Percentiles rank a stretch among this genome's conserved stretches.
Conservation (phyloP, 2,797 vertebrate species). For the Manis crassicaudata region DNA sequence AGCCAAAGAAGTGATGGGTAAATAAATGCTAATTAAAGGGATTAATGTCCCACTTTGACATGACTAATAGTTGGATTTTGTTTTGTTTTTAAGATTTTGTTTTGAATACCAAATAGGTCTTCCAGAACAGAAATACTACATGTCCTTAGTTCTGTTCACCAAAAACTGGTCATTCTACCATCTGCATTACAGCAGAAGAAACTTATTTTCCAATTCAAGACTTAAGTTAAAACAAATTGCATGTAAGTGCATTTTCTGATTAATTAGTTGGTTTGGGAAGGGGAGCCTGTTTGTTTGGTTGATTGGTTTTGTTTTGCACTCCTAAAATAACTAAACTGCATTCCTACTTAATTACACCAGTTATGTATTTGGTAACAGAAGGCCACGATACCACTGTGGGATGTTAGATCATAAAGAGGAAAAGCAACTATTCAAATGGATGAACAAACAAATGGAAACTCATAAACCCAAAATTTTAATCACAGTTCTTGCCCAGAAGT, state of each 20-base stretch:
- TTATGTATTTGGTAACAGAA: neutral
- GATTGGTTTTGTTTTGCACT: neutral
- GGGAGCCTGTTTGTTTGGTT: neutral
- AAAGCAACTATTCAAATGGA: slow-evolving; percentile 32
- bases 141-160: neutral
- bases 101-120: neutral
- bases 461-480: slow-evolving; percentile 20
- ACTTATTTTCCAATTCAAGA: slow-evolving; percentile 38
- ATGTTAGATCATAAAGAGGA: neutral
- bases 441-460: neutral
- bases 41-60: neutral
- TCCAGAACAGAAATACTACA: slow-evolving; percentile 25
- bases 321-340: neutral
- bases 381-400: neutral
- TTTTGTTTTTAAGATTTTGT: neutral
- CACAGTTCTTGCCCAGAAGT: neutral
- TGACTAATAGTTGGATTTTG: neutral
- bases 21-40: neutral
- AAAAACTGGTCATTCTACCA: neutral
- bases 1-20: neutral
- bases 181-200: neutral
- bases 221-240: neutral
- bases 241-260: neutral
- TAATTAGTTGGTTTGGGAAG: neutral
- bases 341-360: neutral